Evolutionary conservation across 2,113 vertebrate genomes (phyloP), one percentile per base, ranked within the genome.

Genomic region (Glaucidium brasilianum): DNA sequence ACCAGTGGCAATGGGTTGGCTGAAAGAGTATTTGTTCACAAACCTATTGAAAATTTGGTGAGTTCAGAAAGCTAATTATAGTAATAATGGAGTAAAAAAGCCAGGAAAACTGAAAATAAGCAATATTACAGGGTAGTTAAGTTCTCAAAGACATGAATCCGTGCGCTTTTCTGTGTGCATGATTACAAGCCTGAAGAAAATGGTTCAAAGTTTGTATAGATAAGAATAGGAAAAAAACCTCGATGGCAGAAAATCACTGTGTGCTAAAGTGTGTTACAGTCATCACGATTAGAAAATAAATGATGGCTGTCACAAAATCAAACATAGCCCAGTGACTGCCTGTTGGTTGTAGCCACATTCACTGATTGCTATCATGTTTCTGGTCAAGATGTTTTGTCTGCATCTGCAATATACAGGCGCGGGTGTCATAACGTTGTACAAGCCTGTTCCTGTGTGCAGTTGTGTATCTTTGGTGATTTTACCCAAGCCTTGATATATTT

Each of bases 311-410:
- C 73, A 11, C 39, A 19, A 23, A 49, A 9, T 4, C 45, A 25
- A 12, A 13, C 13, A 1, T 4, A 3, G 4, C 29, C 64, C 20
- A 17, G 71, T 15, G 23, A 2, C 30, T 8, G 32, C 49, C 41
- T 11, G 0, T 11, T 4, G 2, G 10, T 10, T 18, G 8, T 2
- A 14, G 25, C 45, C 59, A 3, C 5, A 0, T 6, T 10, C 4
- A 15, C 34, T 2, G 32, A 35, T 2, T 32, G 39, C 79, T 37
- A 37, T 27, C 39, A 2, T 4, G 11, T 22, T 43, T 15, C 22
- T 21, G 34, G 16, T 32, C 32, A 4, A 41, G 55, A 39, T 6
- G 2, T 3, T 18, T 11, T 2, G 2, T 22, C 21, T 25, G 66
- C 8, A 9, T 5, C 91, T 10, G 15, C 34, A 16, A 2, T 2